Conservation (phyloP, 2,797 vertebrate genomes). For the Danio aesculapii region DNA sequence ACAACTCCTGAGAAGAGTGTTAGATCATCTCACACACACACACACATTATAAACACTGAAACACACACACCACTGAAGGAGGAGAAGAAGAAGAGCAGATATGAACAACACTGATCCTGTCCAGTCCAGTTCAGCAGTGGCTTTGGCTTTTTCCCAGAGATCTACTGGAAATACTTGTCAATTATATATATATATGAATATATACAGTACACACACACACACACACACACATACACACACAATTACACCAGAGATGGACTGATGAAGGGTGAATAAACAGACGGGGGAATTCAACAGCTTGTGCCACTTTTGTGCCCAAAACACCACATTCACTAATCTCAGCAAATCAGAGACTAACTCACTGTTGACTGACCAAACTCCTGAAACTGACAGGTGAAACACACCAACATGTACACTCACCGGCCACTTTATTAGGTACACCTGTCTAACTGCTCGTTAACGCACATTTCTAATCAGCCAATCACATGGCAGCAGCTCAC, state of each 20-base stretch:
- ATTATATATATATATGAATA: constrained; percentile 25
- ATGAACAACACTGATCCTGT: constrained; percentile 45
- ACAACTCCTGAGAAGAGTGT: not conserved
- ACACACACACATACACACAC: no score
- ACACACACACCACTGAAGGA: constrained; percentile 3
- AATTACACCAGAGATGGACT: no score
- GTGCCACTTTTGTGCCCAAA: not conserved
- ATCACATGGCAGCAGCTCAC: no score
- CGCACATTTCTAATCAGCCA: no score
- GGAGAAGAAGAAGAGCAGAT: constrained; percentile 6
- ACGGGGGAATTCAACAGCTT: not conserved
- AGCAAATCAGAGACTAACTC: no score
- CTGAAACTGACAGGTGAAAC: no score
- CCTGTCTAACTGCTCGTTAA: no score
- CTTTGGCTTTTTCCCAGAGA: constrained; percentile 39
- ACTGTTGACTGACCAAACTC: no score
- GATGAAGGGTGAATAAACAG: not conserved
- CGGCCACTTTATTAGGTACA: no score
- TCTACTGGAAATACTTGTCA: not conserved
- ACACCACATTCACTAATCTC: not conserved
- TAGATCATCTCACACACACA: constrained; percentile 8
- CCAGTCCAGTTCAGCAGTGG: constrained; percentile 54
- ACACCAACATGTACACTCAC: no score
- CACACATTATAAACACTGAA: constrained; percentile 7
- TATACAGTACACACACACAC: not conserved